A percentile compares a stretch with the other conserved stretches of the same genome.
These are phyloP conservation scores for Thymelicus lineola DNA, from an alignment of 2,888 invertebrate genomes.

Conservation along the genomic window DNA sequence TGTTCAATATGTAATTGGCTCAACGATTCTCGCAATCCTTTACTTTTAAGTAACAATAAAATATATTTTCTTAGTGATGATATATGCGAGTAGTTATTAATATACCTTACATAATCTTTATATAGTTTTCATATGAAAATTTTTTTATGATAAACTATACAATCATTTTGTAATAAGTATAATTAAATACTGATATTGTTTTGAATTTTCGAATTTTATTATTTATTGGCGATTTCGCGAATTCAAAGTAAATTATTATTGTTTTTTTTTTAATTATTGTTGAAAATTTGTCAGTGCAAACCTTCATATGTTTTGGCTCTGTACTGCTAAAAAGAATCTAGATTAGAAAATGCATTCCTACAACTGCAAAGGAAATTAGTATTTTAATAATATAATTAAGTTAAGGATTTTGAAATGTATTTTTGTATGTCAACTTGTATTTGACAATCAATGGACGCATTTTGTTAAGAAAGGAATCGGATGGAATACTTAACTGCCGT, in stretches of 20 bases:
- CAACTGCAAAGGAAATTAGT: slow-evolving; percentile 37
- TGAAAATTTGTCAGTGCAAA: slow-evolving; percentile 50
- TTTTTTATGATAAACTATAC: neutral
- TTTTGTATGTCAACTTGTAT: too few relatives aligned
- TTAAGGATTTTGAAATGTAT: too few relatives aligned
- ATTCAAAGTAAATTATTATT: slow-evolving; percentile 5
- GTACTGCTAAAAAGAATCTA: slow-evolving; percentile 38
- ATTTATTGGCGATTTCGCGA: slow-evolving; percentile 22
- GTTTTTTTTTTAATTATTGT: slow-evolving; percentile 37
- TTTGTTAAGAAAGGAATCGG: too few relatives aligned
- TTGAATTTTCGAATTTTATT: slow-evolving; percentile 15
- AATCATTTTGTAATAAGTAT: too few relatives aligned
- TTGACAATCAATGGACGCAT: too few relatives aligned
- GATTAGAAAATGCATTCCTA: slow-evolving; percentile 39
- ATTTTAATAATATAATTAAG: neutral
- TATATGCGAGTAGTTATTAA: neutral
- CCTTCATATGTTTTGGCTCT: slow-evolving; percentile 83
- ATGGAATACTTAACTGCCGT: slow-evolving; percentile 34
- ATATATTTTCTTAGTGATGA: neutral
- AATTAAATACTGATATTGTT: neutral
- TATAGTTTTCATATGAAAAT: neutral
- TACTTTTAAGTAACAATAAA: neutral
- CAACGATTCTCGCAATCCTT: neutral
- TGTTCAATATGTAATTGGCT: neutral
- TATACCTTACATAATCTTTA: neutral